Evolutionary conservation across 2,113 vertebrate species (phyloP), one percentile per base, ranked within the genome.

Genomic region (Phalacrocorax pelagicus): DNA sequence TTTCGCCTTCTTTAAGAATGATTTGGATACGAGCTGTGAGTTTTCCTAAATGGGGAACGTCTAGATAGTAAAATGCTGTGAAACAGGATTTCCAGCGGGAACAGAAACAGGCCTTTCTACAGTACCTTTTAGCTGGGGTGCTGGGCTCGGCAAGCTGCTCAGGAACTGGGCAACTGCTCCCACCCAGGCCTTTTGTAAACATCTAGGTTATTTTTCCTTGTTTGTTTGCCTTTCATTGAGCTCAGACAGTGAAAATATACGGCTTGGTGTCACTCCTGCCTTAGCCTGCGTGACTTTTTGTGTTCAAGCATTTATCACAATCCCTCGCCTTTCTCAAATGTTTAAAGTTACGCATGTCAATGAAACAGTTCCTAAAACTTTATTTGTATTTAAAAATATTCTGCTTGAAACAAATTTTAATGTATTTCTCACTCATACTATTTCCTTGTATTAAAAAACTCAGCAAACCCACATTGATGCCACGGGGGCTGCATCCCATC

Each of bases 141-240:
- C 69, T 15, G 86, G 74, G 83, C 86, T 65, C 15, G 30, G 70
- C 88, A 89, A 86, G 52, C 46, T 10, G 51, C 42, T 51, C 9
- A 0, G 1, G 38, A 51, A 22, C 13, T 26, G 8, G 42, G 87
- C 9, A 0, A 44, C 84, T 80, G 93, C 58, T 86, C 88, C 72
- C 59, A 36, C 49, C 47, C 1, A 2, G 36, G 51, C 82, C 82
- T 81, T 85, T 74, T 70, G 79, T 66, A 85, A 66, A 82, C 2
- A 0, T 12, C 44, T 19, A 29, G 83, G 86, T 94, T 75, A 71
- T 74, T 93, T 91, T 84, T 47, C 59, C 34, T 77, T 3, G 0
- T 61, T 88, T 91, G 67, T 86, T 95, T 93, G 54, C 77, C 49
- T 86, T 91, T 67, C 19, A 12, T 5, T 67, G 77, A 72, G 90